These are phyloP conservation scores for Rhinopomastus cyanomelas DNA, from an alignment of 2,113 vertebrate species.

Conservation along the genomic window DNA sequence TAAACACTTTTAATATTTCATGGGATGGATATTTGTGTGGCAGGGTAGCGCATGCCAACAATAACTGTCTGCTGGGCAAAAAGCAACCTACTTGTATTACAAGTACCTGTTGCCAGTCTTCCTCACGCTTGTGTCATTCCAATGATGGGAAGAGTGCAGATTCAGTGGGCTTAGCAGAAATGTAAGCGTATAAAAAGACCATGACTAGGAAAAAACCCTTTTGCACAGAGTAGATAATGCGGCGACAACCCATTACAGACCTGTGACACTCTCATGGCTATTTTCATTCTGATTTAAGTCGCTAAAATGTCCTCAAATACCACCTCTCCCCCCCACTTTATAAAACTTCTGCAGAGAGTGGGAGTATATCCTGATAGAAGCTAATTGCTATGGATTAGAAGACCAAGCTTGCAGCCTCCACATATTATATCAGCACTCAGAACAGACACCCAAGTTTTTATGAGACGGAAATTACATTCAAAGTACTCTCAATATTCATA, in stretches of 20 bases:
- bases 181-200: background rate
- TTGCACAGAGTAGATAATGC: background rate
- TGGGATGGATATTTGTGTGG: background rate
- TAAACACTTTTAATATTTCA: constrained; percentile 23
- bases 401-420: constrained; percentile 53
- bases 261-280: background rate
- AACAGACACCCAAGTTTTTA: constrained; percentile 31
- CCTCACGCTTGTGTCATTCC: background rate
- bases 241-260: background rate
- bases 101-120: background rate
- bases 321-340: background rate
- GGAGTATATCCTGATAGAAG: constrained; percentile 47
- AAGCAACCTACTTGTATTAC: background rate
- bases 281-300: constrained; percentile 10
- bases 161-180: background rate
- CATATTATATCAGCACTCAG: constrained; percentile 37
- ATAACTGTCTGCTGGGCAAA: background rate
- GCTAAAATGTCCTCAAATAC: background rate
- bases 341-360: constrained; percentile 38
- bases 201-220: background rate
- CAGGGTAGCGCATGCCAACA: background rate
- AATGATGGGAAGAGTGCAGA: background rate
- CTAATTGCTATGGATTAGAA: constrained; percentile 50
- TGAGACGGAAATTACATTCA: constrained; percentile 45
- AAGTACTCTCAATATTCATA: constrained; percentile 46